These are phyloP conservation scores for Sminthurides bifidus DNA, from an alignment of 1,140 invertebrate species.

Conservation along the genomic window DNA sequence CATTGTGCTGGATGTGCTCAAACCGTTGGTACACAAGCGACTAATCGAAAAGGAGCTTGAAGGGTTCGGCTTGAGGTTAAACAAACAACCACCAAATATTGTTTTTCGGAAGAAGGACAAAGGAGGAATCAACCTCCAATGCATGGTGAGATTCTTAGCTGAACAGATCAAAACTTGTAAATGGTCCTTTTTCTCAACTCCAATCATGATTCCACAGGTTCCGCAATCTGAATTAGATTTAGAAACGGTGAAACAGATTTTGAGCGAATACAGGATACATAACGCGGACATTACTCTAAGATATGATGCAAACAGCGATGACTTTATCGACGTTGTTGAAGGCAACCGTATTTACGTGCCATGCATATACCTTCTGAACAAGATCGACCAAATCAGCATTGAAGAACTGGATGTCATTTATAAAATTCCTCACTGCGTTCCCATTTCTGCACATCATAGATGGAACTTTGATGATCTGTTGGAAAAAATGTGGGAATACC, in stretches of 20 bases:
- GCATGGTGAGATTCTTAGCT: conserved; percentile 47
- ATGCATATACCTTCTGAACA: conserved; percentile 97
- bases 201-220: conserved; percentile 43
- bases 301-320: conserved; percentile 93
- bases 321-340: conserved; percentile 97
- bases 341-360: conserved; percentile 97
- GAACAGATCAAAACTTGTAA: not conserved
- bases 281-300: conserved; percentile 93
- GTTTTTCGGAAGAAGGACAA: conserved; percentile 95
- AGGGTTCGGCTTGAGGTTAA: conserved; percentile 56
- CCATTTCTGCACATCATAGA: conserved; percentile 97
- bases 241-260: conserved; percentile 90
- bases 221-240: conserved; percentile 87
- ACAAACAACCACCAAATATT: conserved; percentile 95
- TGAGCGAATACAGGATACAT: conserved; percentile 96
- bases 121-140: conserved; percentile 86
- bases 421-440: conserved; percentile 97
- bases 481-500: conserved; percentile 98
- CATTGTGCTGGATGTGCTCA: conserved; percentile 94
- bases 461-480: conserved; percentile 99
- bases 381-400: conserved; percentile 92
- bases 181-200: not conserved
- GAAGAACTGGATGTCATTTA: conserved; percentile 98
- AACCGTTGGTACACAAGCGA: conserved; percentile 91
- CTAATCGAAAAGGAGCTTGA: conserved; percentile 96